Evolutionary conservation across 2,113 vertebrate genomes (phyloP).

Genomic region (Syngnathus floridae): DNA sequence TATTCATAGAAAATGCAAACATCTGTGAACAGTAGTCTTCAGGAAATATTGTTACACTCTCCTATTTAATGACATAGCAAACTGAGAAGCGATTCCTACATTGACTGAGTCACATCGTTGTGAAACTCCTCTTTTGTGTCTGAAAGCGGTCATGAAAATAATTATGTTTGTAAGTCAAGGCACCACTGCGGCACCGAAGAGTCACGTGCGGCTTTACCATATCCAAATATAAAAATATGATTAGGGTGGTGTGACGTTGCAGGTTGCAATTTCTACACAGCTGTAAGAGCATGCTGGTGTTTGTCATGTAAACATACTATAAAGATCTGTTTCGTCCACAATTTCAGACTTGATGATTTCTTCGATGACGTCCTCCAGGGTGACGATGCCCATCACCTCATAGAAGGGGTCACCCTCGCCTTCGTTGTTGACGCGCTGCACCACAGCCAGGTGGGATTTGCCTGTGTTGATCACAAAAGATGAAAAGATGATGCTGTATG

Average conservation of each 20-base stretch:
- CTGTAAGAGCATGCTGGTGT: not conserved
- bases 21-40: not conserved
- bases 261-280: too few species aligned
- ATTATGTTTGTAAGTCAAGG: too few species aligned
- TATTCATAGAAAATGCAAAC: not conserved
- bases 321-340: constrained; percentile 94
- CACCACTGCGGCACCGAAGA: too few species aligned
- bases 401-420: constrained; percentile 75
- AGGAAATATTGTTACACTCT: not conserved
- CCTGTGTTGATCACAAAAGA: constrained; percentile 45
- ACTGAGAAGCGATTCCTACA: constrained; percentile 16
- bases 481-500: not conserved
- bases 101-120: too few species aligned
- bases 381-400: constrained; percentile 74
- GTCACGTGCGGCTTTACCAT: not conserved
- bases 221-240: too few species aligned
- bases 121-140: too few species aligned
- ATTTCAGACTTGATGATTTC: constrained; percentile 91
- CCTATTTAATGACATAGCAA: constrained; percentile 14
- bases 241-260: too few species aligned
- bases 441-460: constrained; percentile 75
- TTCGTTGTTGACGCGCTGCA: constrained; percentile 73
- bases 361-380: constrained; percentile 73
- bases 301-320: constrained; percentile 79
- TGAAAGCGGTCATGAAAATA: too few species aligned